Conservation (phyloP, 2,888 invertebrate species). For the Scaptomyza flava region DNA sequence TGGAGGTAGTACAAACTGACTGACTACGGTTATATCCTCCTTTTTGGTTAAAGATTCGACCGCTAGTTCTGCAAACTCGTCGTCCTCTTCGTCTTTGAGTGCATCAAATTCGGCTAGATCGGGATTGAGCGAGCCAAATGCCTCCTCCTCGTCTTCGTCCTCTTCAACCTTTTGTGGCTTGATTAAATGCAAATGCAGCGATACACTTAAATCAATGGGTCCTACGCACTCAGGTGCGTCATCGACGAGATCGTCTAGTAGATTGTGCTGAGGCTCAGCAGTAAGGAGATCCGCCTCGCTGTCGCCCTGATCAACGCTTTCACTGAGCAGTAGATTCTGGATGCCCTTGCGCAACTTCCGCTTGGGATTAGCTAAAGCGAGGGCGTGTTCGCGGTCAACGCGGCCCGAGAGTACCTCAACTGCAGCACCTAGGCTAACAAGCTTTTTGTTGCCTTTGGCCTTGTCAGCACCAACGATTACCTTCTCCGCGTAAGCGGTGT, state of each 20-base stretch:
- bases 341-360: conserved; percentile 87
- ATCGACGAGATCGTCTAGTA: conserved; percentile 91
- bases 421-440: conserved; percentile 93
- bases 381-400: conserved; percentile 90
- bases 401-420: conserved; percentile 94
- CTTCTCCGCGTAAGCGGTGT: conserved; percentile 94
- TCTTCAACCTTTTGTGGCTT: conserved; percentile 83
- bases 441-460: conserved; percentile 90
- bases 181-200: conserved; percentile 86
- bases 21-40: conserved; percentile 84
- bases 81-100: conserved; percentile 88
- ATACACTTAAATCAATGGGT: conserved; percentile 90
- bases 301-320: conserved; percentile 85
- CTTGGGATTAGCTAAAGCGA: conserved; percentile 84
- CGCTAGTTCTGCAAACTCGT: conserved; percentile 91
- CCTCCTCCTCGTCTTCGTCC: conserved; percentile 63
- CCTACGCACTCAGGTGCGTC: conserved; percentile 86
- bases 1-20: conserved; percentile 82
- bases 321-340: conserved; percentile 89
- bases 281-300: conserved; percentile 72
- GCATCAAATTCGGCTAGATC: conserved; percentile 86
- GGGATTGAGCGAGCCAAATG: conserved; percentile 56
- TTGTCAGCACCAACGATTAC: conserved; percentile 91
- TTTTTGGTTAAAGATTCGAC: conserved; percentile 89
- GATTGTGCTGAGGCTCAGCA: conserved; percentile 86